Base-by-base conservation (phyloP, 1,140 invertebrate species). In the Acromyrmex heyeri region DNA sequence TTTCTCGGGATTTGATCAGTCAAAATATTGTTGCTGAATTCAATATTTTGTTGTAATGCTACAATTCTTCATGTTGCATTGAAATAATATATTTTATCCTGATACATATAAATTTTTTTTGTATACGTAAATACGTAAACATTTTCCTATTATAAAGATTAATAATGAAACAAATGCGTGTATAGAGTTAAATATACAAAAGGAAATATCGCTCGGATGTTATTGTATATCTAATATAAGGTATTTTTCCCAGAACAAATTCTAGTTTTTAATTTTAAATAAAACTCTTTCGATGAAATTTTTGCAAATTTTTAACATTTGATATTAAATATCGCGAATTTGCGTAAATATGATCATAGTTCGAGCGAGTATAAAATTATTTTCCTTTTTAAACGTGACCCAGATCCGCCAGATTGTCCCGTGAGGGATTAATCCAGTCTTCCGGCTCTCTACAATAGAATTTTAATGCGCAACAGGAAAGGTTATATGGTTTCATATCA, bases 401-500 rank as follows among this genome's bases (percentile, higher is more conserved):
- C 27, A 81, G 50, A 70, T 81, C 55, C 18, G 4, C n/a, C 30
- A 38, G 76, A 65, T 65, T 78, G 59, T 81, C 21, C 48, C 64
- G 7, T 7, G 64, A 24, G 30, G 16, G 21, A 70, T 79, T 70
- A 81, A 70, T 78, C 3, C 18, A 30, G 38, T 44, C 55, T 48
- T 78, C 61, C 24, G 59, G 38, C 44, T 69, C n/a, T 69, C 2
- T 16, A 16, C 64, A 16, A 38, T 48, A 67, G 64, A 81, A 70
- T 70, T 81, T 81, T 70, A 69, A 81, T 44, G 27, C 30, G 64
- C 27, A 53, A 53, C 27, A 34, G 53, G 30, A 55, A 81, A 81
- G 57, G 48, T 81, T 81, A 38, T 57, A 81, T 69, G 64, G 27
- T 69, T 69, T 38, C n/a, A 55, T 34, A 55, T 70, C 67, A 70